A percentile compares a stretch with the other conserved stretches of the same genome.
These are phyloP conservation scores for Hirudinaria manillensis DNA, from an alignment of 2,888 invertebrate genomes.

Conservation along the genomic window DNA sequence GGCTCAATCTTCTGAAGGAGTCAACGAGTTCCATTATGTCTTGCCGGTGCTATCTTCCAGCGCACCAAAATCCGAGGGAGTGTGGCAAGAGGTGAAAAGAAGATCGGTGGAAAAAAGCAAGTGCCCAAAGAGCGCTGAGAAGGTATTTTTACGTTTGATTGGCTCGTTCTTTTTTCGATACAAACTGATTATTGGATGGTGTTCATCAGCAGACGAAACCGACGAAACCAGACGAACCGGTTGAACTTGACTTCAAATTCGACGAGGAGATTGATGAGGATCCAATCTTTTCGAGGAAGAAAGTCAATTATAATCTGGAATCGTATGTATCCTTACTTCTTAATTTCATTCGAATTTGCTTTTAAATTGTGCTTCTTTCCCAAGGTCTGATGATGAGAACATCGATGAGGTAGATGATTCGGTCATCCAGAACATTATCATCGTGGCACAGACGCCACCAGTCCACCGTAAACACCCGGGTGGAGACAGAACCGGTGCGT, in stretches of 20 bases:
- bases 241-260: constrained; percentile 91
- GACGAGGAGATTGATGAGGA: constrained; percentile 80
- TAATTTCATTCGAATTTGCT: background rate
- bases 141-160: background rate
- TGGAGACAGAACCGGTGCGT: constrained; percentile 83
- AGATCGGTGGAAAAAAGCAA: constrained; percentile 28
- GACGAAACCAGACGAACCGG: constrained; percentile 56
- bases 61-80: constrained; percentile 55
- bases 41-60: constrained; percentile 46
- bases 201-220: too few relatives aligned
- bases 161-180: background rate
- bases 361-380: background rate
- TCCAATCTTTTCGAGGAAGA: constrained; percentile 37
- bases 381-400: constrained; percentile 54
- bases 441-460: constrained; percentile 74
- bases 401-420: constrained; percentile 85
- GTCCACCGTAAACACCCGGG: constrained; percentile 73
- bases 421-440: constrained; percentile 85
- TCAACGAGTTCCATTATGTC: constrained; percentile 30
- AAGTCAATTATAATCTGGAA: background rate
- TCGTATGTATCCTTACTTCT: too few relatives aligned
- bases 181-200: background rate
- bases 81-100: constrained; percentile 61
- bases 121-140: background rate
- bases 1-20: background rate